These are phyloP conservation scores for Macrophya annulata DNA, from an alignment of 2,888 invertebrate genomes.

Conservation along the genomic window DNA sequence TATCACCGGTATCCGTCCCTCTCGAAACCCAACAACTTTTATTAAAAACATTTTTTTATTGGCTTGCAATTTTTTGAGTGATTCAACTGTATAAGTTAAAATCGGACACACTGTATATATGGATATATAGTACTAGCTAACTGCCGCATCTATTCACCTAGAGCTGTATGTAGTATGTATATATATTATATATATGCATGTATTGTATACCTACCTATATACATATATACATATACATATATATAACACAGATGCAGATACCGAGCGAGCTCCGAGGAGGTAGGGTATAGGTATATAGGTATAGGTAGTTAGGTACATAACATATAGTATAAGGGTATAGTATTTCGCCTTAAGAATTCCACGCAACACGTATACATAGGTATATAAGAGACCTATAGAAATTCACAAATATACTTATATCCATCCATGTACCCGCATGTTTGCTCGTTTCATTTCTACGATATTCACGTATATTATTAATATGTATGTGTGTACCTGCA, in stretches of 20 bases:
- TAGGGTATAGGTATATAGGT: conserved; percentile 32
- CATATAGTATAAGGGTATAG: background rate
- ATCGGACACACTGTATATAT: too few relatives aligned
- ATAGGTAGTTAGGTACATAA: conserved; percentile 42
- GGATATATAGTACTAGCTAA: background rate
- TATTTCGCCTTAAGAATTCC: conserved; percentile 35
- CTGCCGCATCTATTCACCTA: conserved; percentile 6
- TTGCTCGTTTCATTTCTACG: conserved; percentile 22
- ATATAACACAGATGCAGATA: background rate
- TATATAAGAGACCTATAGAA: background rate
- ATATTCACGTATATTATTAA: background rate
- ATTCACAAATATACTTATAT: background rate
- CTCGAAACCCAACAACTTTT: too few relatives aligned
- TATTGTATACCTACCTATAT: background rate
- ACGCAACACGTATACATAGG: background rate
- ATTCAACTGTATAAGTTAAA: too few relatives aligned
- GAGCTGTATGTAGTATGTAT: conserved; percentile 39
- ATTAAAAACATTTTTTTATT: too few relatives aligned
- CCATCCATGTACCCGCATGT: background rate
- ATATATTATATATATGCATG: too few relatives aligned
- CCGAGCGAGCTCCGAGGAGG: background rate
- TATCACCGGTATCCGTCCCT: too few relatives aligned
- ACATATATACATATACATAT: too few relatives aligned
- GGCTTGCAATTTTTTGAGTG: too few relatives aligned
- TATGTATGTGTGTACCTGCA: background rate